Evolutionary conservation across 2,888 invertebrate genomes (phyloP), one percentile per base, ranked within the genome.

Genomic region (Pilophorus perplexus): DNA sequence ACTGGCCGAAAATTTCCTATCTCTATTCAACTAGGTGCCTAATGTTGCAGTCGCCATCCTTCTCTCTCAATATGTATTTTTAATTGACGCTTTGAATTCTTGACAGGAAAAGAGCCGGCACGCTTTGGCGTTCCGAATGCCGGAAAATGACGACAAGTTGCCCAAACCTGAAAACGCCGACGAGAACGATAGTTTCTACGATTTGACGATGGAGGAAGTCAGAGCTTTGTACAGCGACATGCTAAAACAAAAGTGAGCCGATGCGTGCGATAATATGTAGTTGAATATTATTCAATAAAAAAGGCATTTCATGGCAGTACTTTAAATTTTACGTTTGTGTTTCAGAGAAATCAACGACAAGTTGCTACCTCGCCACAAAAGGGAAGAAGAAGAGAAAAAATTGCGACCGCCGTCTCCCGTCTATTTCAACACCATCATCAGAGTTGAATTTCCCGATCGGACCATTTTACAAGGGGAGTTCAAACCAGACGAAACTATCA

Each of bases 301-400:
- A 33, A 33, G 6, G 6, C 33, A 8, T 33, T 8, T n/a, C n/a
- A 12, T 14, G 42, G 5, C 10, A 42, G 14, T 42, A 12, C 8
- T 10, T 5, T 42, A 8, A 42, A 6, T 5, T 42, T 42, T 10
- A 14, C 16, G 14, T 1, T 2, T 16, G 25, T 4, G 23, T 52
- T 52, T 25, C 33, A 52, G 52, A 28, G 52, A 12, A 12, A 2
- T 52, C 12, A 14, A 52, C 16, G 52, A 52, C 14, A 27, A 52
- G 28, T 14, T 52, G 33, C 28, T 52, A 6, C 3, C 28, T 1
- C 22, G 28, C n/a, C 16, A 27, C 18, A 52, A 1, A 16, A 22
- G 52, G 18, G 52, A 52, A 52, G 52, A 52, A 52, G 52, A 52
- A 25, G 52, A 52, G 28, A 18, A 14, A 16, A 52, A 52, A 18